These are phyloP conservation scores for Tetraneura akinire DNA, from an alignment of 1,140 invertebrate genomes.

Conservation along the genomic window DNA sequence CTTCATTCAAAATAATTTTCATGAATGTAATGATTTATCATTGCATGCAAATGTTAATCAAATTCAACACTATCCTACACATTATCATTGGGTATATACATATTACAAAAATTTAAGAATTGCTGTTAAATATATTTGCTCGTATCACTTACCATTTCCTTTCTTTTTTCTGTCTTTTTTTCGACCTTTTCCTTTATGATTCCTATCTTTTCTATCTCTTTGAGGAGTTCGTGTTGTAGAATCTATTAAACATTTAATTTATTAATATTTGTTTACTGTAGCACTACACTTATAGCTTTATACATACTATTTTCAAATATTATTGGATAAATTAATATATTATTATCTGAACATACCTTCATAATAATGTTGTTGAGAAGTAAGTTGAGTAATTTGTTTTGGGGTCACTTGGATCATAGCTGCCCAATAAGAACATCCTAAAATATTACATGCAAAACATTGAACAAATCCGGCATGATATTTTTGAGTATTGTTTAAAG, in stretches of 20 bases:
- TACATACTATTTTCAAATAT: no score
- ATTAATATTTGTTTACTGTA: no score
- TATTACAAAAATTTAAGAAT: no score
- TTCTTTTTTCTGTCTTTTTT: conserved; percentile 48
- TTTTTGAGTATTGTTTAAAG: conserved; percentile 73
- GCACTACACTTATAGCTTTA: no score
- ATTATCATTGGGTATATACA: no score
- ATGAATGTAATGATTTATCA: no score
- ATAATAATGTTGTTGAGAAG: conserved; percentile 42
- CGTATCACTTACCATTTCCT: conserved; percentile 51
- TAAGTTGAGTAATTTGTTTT: conserved; percentile 67
- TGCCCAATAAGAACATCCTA: conserved; percentile 69
- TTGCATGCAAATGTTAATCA: no score
- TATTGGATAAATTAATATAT: neutral
- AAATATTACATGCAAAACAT: conserved; percentile 81
- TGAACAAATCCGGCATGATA: conserved; percentile 85
- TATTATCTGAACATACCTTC: conserved; percentile 44
- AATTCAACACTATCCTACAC: no score
- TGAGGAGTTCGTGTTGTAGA: conserved; percentile 45
- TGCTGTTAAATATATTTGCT: no score
- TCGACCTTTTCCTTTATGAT: conserved; percentile 25
- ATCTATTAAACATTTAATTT: conserved; percentile 48
- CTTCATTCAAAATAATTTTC: no score
- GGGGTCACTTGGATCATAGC: conserved; percentile 73
- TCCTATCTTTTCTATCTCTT: conserved; percentile 41